These are phyloP conservation scores for Andrena minutula DNA, from an alignment of 2,888 invertebrate species.

Conservation along the genomic window DNA sequence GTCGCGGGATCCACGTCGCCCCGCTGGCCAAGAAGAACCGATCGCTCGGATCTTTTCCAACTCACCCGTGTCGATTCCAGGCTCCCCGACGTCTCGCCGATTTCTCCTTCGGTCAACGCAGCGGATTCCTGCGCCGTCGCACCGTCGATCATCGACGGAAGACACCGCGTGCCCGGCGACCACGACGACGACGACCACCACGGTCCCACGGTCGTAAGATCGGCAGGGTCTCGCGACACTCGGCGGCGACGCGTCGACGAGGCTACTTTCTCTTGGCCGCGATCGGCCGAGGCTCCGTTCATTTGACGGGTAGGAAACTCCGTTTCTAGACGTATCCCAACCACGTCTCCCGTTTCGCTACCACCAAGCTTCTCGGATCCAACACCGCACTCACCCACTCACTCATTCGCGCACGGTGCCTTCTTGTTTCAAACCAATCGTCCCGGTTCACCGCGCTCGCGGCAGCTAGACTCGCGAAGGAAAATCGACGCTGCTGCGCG, in stretches of 20 bases:
- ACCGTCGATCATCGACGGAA: slow-evolving; percentile 13
- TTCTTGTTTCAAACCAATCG: neutral
- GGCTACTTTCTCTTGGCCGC: slow-evolving; percentile 55
- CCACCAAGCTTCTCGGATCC: neutral
- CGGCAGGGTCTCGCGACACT: slow-evolving; percentile 16
- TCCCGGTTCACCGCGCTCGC: neutral
- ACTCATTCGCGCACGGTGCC: no score
- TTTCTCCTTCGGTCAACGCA: no score
- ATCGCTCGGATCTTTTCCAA: neutral
- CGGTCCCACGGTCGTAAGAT: slow-evolving; percentile 2
- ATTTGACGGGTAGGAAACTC: slow-evolving; percentile 49
- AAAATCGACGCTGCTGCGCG: neutral
- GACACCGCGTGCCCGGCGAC: slow-evolving; percentile 35
- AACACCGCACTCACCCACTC: no score
- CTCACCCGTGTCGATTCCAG: slow-evolving; percentile 2
- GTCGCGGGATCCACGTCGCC: no score
- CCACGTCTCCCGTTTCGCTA: neutral
- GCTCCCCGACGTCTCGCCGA: no score
- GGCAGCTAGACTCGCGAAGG: neutral
- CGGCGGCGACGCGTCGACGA: slow-evolving; percentile 50
- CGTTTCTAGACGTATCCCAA: slow-evolving; percentile 22
- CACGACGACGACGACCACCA: neutral
- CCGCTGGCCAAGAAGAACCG: no score
- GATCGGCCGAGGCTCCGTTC: slow-evolving; percentile 42
- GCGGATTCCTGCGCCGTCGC: no score